phyloP scores from a whole-genome alignment of 2,888 invertebrate genomes.

The Caenorhabditis sinica region DNA sequence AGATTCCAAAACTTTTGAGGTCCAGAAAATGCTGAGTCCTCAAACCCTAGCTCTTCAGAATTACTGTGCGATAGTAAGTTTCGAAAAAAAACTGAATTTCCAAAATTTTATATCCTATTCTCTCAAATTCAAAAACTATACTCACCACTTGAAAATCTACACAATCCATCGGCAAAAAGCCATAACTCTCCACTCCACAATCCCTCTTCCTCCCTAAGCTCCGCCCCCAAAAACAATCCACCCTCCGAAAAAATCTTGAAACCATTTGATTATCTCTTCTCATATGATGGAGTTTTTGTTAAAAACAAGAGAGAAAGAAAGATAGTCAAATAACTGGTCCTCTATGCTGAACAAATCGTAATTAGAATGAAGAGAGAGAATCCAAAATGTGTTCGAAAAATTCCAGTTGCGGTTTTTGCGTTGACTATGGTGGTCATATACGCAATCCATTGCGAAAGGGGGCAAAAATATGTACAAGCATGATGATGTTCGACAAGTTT shows the following conservation, averaged over 20 bases:
- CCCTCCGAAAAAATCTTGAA: slow-evolving; percentile 18
- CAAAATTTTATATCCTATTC: not conserved
- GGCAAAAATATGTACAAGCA: slow-evolving; percentile 45
- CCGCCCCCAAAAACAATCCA: slow-evolving; percentile 20
- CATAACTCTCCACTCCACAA: not conserved
- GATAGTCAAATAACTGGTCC: slow-evolving; percentile 53
- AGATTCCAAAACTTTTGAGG: too few relatives aligned
- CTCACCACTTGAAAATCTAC: not conserved
- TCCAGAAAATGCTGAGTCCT: too few relatives aligned
- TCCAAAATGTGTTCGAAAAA: slow-evolving; percentile 58
- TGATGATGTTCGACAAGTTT: slow-evolving; percentile 64
- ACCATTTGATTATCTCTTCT: slow-evolving; percentile 11
- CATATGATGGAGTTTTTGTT: slow-evolving; percentile 26
- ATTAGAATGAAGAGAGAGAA: slow-evolving; percentile 39
- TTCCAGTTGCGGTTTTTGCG: slow-evolving; percentile 52
- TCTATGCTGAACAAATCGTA: slow-evolving; percentile 53
- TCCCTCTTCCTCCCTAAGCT: not conserved
- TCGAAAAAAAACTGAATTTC: not conserved
- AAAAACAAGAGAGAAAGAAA: slow-evolving; percentile 9
- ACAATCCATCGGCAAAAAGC: not conserved
- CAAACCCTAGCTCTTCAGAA: too few relatives aligned
- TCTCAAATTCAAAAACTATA: too few relatives aligned
- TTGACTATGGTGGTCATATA: slow-evolving; percentile 38
- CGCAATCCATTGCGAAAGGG: slow-evolving; percentile 27
- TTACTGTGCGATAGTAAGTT: too few relatives aligned